phyloP scores from a whole-genome alignment of 2,888 invertebrate genomes.

The Parapristionchus giblindavisi region DNA sequence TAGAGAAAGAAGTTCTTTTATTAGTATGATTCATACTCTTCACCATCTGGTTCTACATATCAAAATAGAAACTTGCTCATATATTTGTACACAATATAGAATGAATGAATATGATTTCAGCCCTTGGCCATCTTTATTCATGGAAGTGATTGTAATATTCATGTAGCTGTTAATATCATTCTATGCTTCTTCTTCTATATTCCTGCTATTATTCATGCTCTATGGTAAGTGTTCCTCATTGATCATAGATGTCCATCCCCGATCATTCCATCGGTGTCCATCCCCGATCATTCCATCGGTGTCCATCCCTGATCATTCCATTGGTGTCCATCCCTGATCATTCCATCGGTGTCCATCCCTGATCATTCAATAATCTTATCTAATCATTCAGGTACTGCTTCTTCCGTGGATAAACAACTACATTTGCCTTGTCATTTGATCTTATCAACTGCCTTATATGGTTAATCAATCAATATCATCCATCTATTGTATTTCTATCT shows the following conservation, averaged over 20 bases:
- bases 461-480: too few relatives aligned
- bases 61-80: background rate
- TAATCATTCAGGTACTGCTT: constrained; percentile 37
- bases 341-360: background rate
- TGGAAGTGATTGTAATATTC: constrained; percentile 63
- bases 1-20: too few relatives aligned
- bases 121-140: constrained; percentile 66
- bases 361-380: constrained; percentile 3
- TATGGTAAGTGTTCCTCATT: constrained; percentile 48
- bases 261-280: too few relatives aligned
- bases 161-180: constrained; percentile 62
- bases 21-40: too few relatives aligned
- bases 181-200: constrained; percentile 63
- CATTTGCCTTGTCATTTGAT: background rate
- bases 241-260: background rate
- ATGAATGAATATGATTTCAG: constrained; percentile 38
- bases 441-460: constrained; percentile 14
- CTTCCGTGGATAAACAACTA: constrained; percentile 39
- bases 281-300: too few relatives aligned
- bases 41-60: too few relatives aligned
- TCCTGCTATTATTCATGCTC: constrained; percentile 62
- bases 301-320: too few relatives aligned
- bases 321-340: too few relatives aligned
- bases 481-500: too few relatives aligned
- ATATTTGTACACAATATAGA: background rate